phyloP scores from a whole-genome alignment of 1,140 invertebrate genomes.

The Leptopilina boulardi region DNA sequence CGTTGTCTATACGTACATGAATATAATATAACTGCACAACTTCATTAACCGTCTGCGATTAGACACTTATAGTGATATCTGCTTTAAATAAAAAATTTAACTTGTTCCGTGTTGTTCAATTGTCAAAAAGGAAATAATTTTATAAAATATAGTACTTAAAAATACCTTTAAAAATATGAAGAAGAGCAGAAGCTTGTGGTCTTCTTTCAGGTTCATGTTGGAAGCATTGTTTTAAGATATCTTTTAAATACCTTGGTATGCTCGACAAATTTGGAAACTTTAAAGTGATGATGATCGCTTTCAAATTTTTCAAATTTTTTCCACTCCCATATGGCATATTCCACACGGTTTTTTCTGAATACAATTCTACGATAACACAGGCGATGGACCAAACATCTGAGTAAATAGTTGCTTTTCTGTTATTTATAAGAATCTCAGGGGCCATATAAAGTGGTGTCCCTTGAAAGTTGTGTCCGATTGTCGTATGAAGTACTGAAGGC shows the following conservation, averaged over 20 bases:
- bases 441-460: slow-evolving; percentile 39
- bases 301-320: not conserved
- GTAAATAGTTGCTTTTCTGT: slow-evolving; percentile 9
- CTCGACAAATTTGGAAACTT: not conserved
- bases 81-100: no score
- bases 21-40: no score
- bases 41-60: no score
- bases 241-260: not conserved
- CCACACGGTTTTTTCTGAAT: slow-evolving; percentile 19
- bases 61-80: no score
- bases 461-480: slow-evolving; percentile 13
- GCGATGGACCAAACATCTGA: slow-evolving; percentile 38
- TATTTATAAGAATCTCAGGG: slow-evolving; percentile 36
- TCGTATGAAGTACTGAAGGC: slow-evolving; percentile 7
- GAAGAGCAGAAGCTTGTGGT: not conserved
- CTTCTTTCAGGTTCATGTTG: not conserved
- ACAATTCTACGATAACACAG: slow-evolving; percentile 29
- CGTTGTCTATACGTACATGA: no score
- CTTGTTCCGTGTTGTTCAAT: no score
- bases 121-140: no score
- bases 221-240: not conserved
- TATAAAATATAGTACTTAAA: no score
- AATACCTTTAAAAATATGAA: not conserved
- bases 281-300: not conserved
- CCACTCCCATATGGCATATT: not conserved